Evolutionary conservation across 2,797 vertebrate genomes (phyloP).

Genomic region (Hemitrygon akajei): DNA sequence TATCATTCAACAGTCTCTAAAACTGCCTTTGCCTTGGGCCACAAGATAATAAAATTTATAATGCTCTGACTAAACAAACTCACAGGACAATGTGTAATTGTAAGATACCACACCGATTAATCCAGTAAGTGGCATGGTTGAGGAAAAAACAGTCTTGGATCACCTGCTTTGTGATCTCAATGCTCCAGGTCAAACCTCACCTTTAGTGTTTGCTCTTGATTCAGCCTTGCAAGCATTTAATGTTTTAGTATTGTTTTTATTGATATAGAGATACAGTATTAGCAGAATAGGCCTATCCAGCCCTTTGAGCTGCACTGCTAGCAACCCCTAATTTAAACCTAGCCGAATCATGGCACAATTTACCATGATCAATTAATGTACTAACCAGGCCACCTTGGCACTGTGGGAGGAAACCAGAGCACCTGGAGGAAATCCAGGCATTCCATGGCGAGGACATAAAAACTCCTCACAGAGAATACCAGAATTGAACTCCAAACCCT

Average conservation of each 20-base stretch:
- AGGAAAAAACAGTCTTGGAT: neutral
- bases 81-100: neutral
- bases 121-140: neutral
- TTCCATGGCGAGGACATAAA: too few relatives aligned
- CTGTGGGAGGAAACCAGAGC: too few relatives aligned
- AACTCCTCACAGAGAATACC: too few relatives aligned
- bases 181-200: neutral
- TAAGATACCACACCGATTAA: slow-evolving; percentile 1
- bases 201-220: neutral
- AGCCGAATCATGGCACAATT: too few relatives aligned
- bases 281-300: too few relatives aligned
- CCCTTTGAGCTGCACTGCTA: too few relatives aligned
- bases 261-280: too few relatives aligned
- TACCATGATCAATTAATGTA: too few relatives aligned
- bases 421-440: too few relatives aligned
- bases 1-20: neutral
- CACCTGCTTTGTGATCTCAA: neutral
- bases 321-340: too few relatives aligned
- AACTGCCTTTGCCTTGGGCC: slow-evolving; percentile 14
- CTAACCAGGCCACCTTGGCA: too few relatives aligned
- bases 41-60: slow-evolving; percentile 23
- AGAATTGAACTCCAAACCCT: too few relatives aligned
- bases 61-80: neutral
- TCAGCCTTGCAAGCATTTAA: neutral
- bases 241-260: neutral